A percentile compares a stretch with the other conserved stretches of the same genome.
Conservation (phyloP, 2,888 invertebrate genomes). For the Onchidella celtica region DNA sequence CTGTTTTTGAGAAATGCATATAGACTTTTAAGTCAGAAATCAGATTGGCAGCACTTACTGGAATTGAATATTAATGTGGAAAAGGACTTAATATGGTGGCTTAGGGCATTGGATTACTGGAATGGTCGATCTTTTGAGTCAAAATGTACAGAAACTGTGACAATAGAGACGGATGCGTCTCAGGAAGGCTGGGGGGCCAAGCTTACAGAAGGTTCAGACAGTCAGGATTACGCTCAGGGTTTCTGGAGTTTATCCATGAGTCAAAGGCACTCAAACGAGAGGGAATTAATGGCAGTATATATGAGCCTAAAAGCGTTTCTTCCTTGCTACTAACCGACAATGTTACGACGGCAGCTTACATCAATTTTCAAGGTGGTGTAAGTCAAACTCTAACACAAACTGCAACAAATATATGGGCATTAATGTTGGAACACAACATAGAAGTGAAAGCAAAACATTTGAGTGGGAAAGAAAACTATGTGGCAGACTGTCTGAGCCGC, state of each 20-base stretch:
- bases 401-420: slow-evolving; percentile 9
- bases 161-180: not conserved
- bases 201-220: not conserved
- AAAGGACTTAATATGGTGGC: not conserved
- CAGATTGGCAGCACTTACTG: not conserved
- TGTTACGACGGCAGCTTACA: slow-evolving; percentile 15
- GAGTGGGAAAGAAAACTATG: not conserved
- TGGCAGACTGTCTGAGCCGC: slow-evolving; percentile 4
- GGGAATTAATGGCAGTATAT: slow-evolving; percentile 20
- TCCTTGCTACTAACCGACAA: slow-evolving; percentile 4
- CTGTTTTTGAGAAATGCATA: not conserved
- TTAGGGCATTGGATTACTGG: not conserved
- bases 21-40: not conserved
- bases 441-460: not conserved
- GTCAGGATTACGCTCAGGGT: slow-evolving; percentile 24
- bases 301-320: not conserved
- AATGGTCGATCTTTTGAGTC: not conserved
- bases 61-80: not conserved
- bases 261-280: not conserved
- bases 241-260: not conserved
- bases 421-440: not conserved
- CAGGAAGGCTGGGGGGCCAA: not conserved
- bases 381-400: not conserved
- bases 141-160: not conserved
- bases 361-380: slow-evolving; percentile 14